A percentile compares a stretch with the other conserved stretches of the same genome.
Evolutionary conservation across 2,113 vertebrate genomes (phyloP).

Genomic region (Microtus ochrogaster): DNA sequence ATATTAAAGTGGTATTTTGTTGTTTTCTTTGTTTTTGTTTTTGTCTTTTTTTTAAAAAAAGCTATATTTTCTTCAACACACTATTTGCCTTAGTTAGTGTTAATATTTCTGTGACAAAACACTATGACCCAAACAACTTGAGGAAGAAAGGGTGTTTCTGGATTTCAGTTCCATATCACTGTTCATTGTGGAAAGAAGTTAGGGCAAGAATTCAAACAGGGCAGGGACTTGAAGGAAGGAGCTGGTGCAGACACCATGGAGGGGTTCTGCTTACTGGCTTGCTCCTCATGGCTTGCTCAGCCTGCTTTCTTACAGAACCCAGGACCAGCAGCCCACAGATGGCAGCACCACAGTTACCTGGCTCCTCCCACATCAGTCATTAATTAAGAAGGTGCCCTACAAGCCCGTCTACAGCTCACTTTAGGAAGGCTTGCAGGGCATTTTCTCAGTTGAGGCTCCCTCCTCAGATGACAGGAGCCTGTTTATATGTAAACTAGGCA

Average conservation of each 20-base stretch:
- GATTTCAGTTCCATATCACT: background rate
- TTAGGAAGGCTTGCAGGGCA: background rate
- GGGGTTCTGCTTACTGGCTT: too few species aligned
- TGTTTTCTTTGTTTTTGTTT: background rate
- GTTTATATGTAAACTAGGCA: background rate
- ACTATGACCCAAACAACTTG: background rate
- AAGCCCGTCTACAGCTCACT: too few species aligned
- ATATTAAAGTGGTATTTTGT: background rate
- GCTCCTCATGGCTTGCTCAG: background rate
- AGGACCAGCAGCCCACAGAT: background rate
- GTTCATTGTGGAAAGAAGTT: background rate
- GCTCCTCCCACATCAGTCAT: background rate
- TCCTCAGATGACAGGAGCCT: background rate
- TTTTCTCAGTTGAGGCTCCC: background rate
- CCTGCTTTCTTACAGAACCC: background rate
- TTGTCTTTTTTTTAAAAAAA: constrained; percentile 37
- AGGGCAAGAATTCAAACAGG: background rate
- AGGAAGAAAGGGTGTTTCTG: background rate
- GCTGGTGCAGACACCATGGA: too few species aligned
- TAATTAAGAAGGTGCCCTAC: background rate
- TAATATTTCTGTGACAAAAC: background rate
- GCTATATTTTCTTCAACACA: background rate
- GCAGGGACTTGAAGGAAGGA: too few species aligned
- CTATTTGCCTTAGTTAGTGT: background rate
- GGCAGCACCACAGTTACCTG: background rate